Percentiles rank a stretch among this genome's conserved stretches.
These are phyloP conservation scores for Notothenia coriiceps DNA, from an alignment of 2,113 vertebrate genomes.

Conservation along the genomic window DNA sequence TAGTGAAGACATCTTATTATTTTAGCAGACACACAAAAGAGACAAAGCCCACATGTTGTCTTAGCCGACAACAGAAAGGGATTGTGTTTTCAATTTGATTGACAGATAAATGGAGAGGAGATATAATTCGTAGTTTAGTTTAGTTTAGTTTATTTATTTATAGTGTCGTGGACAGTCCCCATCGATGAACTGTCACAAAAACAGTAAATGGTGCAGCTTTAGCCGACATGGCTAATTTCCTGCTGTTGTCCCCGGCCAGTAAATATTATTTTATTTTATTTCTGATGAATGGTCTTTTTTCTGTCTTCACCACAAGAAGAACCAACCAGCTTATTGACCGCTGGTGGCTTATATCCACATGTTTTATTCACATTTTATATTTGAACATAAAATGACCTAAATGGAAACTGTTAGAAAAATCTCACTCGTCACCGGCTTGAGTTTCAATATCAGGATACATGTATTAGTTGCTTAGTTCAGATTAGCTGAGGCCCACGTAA, in stretches of 20 bases:
- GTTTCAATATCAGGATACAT: too few relatives aligned
- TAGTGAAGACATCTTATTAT: constrained; percentile 73
- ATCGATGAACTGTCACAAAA: too few relatives aligned
- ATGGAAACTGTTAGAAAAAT: too few relatives aligned
- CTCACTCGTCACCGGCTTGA: too few relatives aligned
- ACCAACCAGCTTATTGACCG: background rate
- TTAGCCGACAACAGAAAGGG: constrained; percentile 5
- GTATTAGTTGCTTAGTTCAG: too few relatives aligned
- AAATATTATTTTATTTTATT: constrained; percentile 17
- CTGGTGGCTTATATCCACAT: background rate
- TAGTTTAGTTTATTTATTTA: too few relatives aligned
- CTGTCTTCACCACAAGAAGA: constrained; percentile 1
- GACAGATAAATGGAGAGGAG: constrained; percentile 37
- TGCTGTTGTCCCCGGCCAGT: background rate
- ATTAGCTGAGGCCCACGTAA: too few relatives aligned
- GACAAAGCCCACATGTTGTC: constrained; percentile 36
- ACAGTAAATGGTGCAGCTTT: too few relatives aligned
- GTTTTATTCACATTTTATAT: too few relatives aligned
- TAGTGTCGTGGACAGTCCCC: too few relatives aligned
- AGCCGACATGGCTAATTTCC: too few relatives aligned
- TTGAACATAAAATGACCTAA: too few relatives aligned
- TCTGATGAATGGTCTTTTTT: background rate
- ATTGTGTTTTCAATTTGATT: constrained; percentile 39
- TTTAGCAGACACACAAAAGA: constrained; percentile 35
- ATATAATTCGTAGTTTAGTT: background rate